phyloP scores from a whole-genome alignment of 2,888 invertebrate genomes.

The Caenorhabditis zanzibari region DNA sequence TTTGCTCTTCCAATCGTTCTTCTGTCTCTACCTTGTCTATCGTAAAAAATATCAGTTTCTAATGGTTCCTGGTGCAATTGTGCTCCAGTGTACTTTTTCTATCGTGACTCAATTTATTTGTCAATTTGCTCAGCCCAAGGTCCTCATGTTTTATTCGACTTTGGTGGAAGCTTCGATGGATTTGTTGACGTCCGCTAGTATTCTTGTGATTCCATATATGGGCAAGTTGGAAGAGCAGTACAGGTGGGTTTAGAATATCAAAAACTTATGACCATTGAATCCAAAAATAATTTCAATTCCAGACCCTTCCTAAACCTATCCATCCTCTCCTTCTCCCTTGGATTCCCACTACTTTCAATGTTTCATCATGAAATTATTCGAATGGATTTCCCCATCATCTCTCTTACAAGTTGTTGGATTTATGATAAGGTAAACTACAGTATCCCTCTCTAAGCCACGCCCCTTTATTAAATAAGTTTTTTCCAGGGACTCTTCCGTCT shows the following conservation, averaged over 20 bases:
- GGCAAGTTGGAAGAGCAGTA: background rate
- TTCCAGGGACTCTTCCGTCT: slow-evolving; percentile 26
- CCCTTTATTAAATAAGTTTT: background rate
- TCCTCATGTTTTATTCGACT: slow-evolving; percentile 12
- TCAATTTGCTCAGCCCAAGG: background rate
- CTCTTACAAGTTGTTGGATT: slow-evolving; percentile 12
- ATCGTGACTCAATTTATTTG: background rate
- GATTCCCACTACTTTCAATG: slow-evolving; percentile 1
- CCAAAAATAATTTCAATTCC: slow-evolving; percentile 6
- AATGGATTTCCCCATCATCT: background rate
- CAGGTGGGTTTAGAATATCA: background rate
- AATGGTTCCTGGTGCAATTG: slow-evolving; percentile 10
- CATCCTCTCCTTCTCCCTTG: background rate
- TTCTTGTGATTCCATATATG: slow-evolving; percentile 4
- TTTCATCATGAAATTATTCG: slow-evolving; percentile 32
- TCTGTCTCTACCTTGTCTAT: slow-evolving; percentile 1
- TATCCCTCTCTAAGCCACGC: too few relatives aligned
- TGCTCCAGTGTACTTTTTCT: slow-evolving; percentile 4
- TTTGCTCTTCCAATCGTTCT: background rate
- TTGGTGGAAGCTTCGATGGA: slow-evolving; percentile 13
- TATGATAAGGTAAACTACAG: slow-evolving; percentile 3
- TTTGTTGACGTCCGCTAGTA: slow-evolving; percentile 4
- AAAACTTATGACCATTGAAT: too few relatives aligned
- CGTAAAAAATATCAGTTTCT: slow-evolving; percentile 2
- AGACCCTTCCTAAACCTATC: background rate